Evolutionary conservation across 2,888 invertebrate genomes (phyloP).

Genomic region (Toxonevra muliebris): DNA sequence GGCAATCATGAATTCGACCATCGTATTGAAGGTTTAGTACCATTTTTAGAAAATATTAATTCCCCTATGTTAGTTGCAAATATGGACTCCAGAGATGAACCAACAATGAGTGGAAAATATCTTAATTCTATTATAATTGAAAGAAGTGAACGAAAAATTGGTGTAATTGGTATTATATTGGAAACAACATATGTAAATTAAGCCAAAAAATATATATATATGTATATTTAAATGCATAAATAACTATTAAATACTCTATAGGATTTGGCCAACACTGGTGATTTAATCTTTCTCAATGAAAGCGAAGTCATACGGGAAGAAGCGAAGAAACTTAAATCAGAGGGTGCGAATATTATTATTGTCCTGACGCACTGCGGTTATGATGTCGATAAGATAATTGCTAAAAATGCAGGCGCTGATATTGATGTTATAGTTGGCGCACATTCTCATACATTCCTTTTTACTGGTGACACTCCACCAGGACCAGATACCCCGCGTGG

Average conservation of each 20-base stretch:
- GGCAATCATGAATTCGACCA: slow-evolving; percentile 92
- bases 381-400: slow-evolving; percentile 74
- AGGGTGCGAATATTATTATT: slow-evolving; percentile 80
- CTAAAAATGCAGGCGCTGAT: slow-evolving; percentile 71
- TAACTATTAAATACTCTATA: slow-evolving; percentile 49
- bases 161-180: slow-evolving; percentile 81
- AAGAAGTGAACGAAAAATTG: slow-evolving; percentile 73
- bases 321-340: slow-evolving; percentile 70
- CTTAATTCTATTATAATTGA: slow-evolving; percentile 73
- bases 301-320: slow-evolving; percentile 73
- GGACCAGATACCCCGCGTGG: slow-evolving; percentile 70
- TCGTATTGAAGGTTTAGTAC: slow-evolving; percentile 75
- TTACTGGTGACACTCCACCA: slow-evolving; percentile 69
- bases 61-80: slow-evolving; percentile 78
- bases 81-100: slow-evolving; percentile 76
- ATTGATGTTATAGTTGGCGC: slow-evolving; percentile 87
- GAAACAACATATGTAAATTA: slow-evolving; percentile 71
- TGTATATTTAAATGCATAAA: not conserved
- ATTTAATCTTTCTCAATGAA: slow-evolving; percentile 76
- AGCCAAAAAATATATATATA: not conserved
- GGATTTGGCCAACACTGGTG: slow-evolving; percentile 74
- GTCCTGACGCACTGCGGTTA: slow-evolving; percentile 86
- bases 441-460: slow-evolving; percentile 84
- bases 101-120: slow-evolving; percentile 71
- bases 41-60: slow-evolving; percentile 73